These are phyloP conservation scores for Psittacus erithacus DNA, from an alignment of 2,113 vertebrate species.

Conservation along the genomic window DNA sequence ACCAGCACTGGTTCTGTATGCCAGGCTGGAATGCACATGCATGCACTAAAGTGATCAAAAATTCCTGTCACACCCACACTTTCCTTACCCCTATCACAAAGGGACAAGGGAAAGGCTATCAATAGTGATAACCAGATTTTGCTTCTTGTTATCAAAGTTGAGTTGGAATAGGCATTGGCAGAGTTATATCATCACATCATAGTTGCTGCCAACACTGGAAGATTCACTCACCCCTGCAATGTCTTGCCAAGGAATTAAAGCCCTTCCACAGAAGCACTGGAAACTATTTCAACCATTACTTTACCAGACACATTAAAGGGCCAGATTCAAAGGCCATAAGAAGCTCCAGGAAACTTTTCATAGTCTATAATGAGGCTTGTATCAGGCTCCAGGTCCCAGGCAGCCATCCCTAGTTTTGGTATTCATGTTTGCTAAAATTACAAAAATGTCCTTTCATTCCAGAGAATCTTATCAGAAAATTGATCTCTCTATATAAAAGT, in stretches of 20 bases:
- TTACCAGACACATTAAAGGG: conserved; percentile 14
- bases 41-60: not conserved
- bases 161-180: not conserved
- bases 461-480: conserved; percentile 81
- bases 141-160: not conserved
- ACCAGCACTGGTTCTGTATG: not conserved
- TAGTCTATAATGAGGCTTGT: conserved; percentile 42
- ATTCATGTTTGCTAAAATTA: conserved; percentile 75
- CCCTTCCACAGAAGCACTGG: not conserved
- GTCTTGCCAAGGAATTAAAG: not conserved
- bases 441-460: conserved; percentile 69
- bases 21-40: accelerated
- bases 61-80: not conserved
- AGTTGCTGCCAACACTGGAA: not conserved
- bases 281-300: conserved; percentile 36
- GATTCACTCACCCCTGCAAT: not conserved
- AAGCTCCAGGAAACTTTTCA: conserved; percentile 18
- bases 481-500: conserved; percentile 73
- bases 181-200: not conserved
- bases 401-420: conserved; percentile 44
- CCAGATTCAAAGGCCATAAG: conserved; percentile 15
- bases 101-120: accelerated
- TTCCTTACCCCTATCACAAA: not conserved
- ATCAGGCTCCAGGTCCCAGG: conserved; percentile 1
- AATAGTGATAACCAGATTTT: not conserved